Percentiles rank a stretch among this genome's conserved stretches.
Conservation (phyloP, 2,797 vertebrate species). For the Muraenolepis orangiensis region DNA sequence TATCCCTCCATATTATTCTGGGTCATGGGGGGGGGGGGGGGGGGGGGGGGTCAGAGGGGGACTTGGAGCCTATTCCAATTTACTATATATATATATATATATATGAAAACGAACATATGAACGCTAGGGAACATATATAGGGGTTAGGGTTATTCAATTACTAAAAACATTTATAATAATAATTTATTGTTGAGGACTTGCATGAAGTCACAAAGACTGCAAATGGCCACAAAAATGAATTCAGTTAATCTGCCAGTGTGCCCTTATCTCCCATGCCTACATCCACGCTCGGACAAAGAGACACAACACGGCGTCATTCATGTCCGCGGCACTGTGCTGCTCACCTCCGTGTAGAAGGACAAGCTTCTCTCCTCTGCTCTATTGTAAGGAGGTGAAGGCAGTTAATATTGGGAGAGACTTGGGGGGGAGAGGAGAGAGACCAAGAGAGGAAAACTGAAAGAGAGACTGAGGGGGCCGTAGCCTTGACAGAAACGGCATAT, state of each 20-base stretch:
- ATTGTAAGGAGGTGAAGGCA: slow-evolving; percentile 66
- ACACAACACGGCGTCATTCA: slow-evolving; percentile 43
- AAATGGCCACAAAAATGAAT: neutral
- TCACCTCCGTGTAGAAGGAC: slow-evolving; percentile 54
- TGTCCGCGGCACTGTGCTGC: slow-evolving; percentile 24
- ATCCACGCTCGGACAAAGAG: slow-evolving; percentile 40
- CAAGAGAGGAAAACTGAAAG: slow-evolving; percentile 1
- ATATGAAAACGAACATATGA: too few relatives aligned
- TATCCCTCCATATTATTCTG: neutral
- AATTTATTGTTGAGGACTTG: neutral
- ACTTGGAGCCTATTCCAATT: too few relatives aligned
- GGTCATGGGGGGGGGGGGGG: too few relatives aligned
- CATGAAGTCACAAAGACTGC: neutral
- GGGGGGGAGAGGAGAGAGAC: slow-evolving; percentile 27
- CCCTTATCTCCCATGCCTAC: slow-evolving; percentile 10
- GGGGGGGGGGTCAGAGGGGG: too few relatives aligned
- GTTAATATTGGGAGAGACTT: slow-evolving; percentile 42
- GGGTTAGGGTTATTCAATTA: neutral
- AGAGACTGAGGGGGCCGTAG: slow-evolving; percentile 44
- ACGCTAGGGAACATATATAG: neutral
- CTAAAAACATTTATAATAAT: neutral
- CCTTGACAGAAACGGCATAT: slow-evolving; percentile 32
- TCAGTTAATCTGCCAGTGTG: neutral
- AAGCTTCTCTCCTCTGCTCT: slow-evolving; percentile 57
- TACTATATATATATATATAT: too few relatives aligned